Base-by-base conservation (phyloP, 2,888 invertebrate genomes). In the Acheta domesticus region DNA sequence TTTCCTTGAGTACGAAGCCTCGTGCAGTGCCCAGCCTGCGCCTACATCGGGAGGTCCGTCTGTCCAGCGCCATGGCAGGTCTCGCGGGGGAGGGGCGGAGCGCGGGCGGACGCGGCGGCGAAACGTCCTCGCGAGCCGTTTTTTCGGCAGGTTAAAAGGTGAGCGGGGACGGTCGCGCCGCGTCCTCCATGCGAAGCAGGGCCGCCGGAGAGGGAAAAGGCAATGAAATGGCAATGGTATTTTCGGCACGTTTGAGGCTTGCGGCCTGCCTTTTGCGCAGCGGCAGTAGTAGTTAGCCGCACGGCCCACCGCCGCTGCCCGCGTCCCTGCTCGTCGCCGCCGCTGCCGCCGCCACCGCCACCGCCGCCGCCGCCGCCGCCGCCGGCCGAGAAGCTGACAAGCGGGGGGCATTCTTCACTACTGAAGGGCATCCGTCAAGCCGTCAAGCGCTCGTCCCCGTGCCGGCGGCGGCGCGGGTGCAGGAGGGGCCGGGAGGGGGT, bases 351-450 rank as follows among this genome's bases (percentile, higher is more conserved):
- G 78, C 74, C 78, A 21, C 74, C 49, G 74, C n/a, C 4, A n/a
- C 14, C 76, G 23, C 19, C 50, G 23, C 23, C 23, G 23, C 23
- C n/a, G 8, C 14, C 36, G 20, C 49, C 48, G 78, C 74, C 78
- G 49, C 74, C 49, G 74, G 74, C 74, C 75, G 36, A 48, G 74
- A 49, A 48, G 75, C 74, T 74, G 75, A 74, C 78, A 75, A 16
- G 16, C 16, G 62, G 62, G 62, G 62, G 78, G 48, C 73, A 78
- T 78, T 78, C 78, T 78, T 78, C 74, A 74, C 75, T 75, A 49
- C 48, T 36, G 78, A 75, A 78, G 78, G 78, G 74, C 78, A 78
- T 78, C 48, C 78, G 74, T 78, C 78, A 78, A 75, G 78, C 49
- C 78, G 78, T 78, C 78, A 78, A 78, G 78, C 62, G 62, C 62